These are phyloP conservation scores for Trachelus iudaicus DNA, from an alignment of 2,888 invertebrate species.

Conservation along the genomic window DNA sequence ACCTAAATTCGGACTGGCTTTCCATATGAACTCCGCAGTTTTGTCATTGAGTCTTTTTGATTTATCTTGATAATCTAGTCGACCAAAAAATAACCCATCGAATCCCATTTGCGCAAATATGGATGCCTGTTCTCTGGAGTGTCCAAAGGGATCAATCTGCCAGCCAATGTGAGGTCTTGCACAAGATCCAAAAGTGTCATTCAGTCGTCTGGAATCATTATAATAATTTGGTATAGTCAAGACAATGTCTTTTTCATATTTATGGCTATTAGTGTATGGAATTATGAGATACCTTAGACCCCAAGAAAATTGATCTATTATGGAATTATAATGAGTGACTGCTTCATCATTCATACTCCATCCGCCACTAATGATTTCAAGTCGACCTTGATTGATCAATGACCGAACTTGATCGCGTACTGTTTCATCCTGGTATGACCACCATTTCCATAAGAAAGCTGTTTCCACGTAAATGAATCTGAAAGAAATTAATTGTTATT, in stretches of 20 bases:
- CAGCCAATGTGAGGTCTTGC: conserved; percentile 81
- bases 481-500: conserved; percentile 22
- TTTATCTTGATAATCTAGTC: conserved; percentile 91
- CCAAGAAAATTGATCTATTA: conserved; percentile 81
- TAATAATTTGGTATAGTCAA: neutral
- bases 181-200: conserved; percentile 78
- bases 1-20: conserved; percentile 79
- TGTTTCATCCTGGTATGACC: conserved; percentile 72
- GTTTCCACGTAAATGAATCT: conserved; percentile 93
- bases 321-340: conserved; percentile 76
- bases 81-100: conserved; percentile 87
- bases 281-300: conserved; percentile 71
- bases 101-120: conserved; percentile 86
- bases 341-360: conserved; percentile 91
- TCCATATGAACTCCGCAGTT: conserved; percentile 88
- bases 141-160: conserved; percentile 90
- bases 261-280: neutral
- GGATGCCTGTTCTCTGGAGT: conserved; percentile 87
- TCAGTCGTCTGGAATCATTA: conserved; percentile 59
- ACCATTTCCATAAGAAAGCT: conserved; percentile 88
- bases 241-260: neutral
- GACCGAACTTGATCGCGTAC: conserved; percentile 71
- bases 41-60: conserved; percentile 68
- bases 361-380: conserved; percentile 83
- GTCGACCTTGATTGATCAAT: conserved; percentile 77